Evolutionary conservation across 1,140 invertebrate species (phyloP), one percentile per base, ranked within the genome.

Genomic region (Anastrepha ludens): DNA sequence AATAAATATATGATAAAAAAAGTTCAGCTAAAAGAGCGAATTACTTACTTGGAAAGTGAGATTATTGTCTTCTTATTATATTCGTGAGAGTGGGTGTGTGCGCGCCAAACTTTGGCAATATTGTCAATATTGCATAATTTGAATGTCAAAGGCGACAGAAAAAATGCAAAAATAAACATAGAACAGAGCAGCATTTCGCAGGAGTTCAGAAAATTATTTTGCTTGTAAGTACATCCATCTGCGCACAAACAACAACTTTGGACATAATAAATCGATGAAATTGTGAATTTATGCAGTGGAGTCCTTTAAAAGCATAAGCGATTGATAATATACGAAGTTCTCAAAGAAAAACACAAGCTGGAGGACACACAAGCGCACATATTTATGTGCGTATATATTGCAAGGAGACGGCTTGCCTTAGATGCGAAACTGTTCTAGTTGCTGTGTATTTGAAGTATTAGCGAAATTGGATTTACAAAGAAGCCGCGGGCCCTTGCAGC

Each of bases 51-150:
- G n/a, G 5, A 62, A 62, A 13, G 60, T 62, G 8, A 17, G 60
- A 62, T 17, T 62, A 62, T 62, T 62, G 6, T 11, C 17, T 74
- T 13, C n/a, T 74, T 47, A 74, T 44, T n/a, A 47, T 2, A 2
- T 3, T 55, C n/a, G 1, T 7, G n/a, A 11, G 47, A 11, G 47
- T 55, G 15, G n/a, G 47, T 62, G 29, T 15, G 85, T 44, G 55
- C n/a, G 47, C 59, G 20, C 7, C 17, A 64, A 62, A 86, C 60
- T 60, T 62, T 86, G 58, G 39, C 85, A 86, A 60, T 62, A 60
- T 81, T 81, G 74, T 81, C 74, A 81, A 39, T 81, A 47, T 29
- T 87, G 64, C n/a, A 70, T 70, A 44, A 87, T 55, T 86, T 65
- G 59, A 62, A 81, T 81, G 47, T 20, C 74, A 81, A 86, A 64